Base-by-base conservation (phyloP, 2,797 vertebrate species). In the Diplodus puntazzo region DNA sequence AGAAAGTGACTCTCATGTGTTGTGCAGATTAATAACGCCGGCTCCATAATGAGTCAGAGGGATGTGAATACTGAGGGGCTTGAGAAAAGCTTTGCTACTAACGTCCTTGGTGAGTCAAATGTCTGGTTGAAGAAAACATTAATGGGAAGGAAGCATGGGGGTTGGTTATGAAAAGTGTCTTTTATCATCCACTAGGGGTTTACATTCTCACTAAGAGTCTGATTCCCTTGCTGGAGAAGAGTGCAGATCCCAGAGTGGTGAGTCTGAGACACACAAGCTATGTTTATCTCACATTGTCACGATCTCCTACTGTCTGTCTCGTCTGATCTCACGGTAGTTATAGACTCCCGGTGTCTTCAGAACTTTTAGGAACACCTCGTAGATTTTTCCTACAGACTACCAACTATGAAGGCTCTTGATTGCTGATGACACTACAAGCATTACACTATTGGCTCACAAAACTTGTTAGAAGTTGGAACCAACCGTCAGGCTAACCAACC, bases 131-230 rank as follows among this genome's bases (percentile, higher is more conserved):
- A 30, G 25, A 14, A 23, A 30, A 46, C 0, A 5, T 0, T 39
- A 43, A 10, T 2, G 11, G 53, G 16, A 58, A 12, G 42, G 12
- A 30, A 42, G 23, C 25, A 21, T 10, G 6, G 4, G 3, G 12
- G 25, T 4, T n/a, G 0, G 3, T 73, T 10, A 14, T 68, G 11
- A 57, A 43, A 23, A 1, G 20, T 25, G 16, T 12, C 5, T 5
- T 5, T 54, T 55, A 5, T 79, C 69, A 11, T 60, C 63, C 43
- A 39, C n/a, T 30, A 96, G 96, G 94, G 5, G 81, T 94, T 76
- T 96, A 94, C 82, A 96, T 96, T 73, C 93, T 96, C 82, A 95
- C 94, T 81, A 96, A 95, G 91, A 92, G 91, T 67, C 94, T 96
- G 53, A 87, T 96, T 73, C 94, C 95, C 3, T 58, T 96, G 73